Conservation (phyloP, 2,797 vertebrate genomes). For the Rhinogobio ventralis region DNA sequence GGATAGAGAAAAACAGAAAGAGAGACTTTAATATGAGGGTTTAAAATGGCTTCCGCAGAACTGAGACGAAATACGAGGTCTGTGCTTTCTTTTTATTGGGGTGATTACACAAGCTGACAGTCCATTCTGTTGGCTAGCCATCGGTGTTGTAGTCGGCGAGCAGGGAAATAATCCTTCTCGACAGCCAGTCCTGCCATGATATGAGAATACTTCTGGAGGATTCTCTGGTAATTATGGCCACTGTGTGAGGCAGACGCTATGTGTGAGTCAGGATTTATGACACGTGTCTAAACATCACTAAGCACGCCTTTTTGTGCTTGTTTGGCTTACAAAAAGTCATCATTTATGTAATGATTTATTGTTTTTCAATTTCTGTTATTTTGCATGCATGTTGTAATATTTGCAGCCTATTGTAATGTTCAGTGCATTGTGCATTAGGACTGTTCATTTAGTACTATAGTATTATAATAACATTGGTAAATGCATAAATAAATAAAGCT, state of each 20-base stretch:
- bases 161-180: conserved; percentile 59
- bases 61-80: conserved; percentile 73
- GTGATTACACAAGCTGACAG: conserved; percentile 82
- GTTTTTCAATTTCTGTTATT: not conserved
- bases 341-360: not conserved
- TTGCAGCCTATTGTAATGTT: not conserved
- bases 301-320: conserved; percentile 1
- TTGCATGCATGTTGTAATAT: not conserved
- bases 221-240: conserved; percentile 59
- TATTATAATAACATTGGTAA: not conserved
- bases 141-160: conserved; percentile 50
- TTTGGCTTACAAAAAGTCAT: not conserved
- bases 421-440: not conserved
- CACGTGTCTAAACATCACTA: conserved; percentile 54
- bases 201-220: conserved; percentile 60
- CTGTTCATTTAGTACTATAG: not conserved
- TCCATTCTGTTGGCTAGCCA: conserved; percentile 70
- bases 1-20: conserved; percentile 45
- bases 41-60: conserved; percentile 77
- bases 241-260: conserved; percentile 53
- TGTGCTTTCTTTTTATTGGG: conserved; percentile 72
- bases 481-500: too few species aligned
- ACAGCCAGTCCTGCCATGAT: conserved; percentile 56
- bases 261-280: conserved; percentile 51
- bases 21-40: conserved; percentile 64